These are phyloP conservation scores for Astreopora myriophthalma DNA, from an alignment of 64 coral and sea anemone species.

Conservation along the genomic window DNA sequence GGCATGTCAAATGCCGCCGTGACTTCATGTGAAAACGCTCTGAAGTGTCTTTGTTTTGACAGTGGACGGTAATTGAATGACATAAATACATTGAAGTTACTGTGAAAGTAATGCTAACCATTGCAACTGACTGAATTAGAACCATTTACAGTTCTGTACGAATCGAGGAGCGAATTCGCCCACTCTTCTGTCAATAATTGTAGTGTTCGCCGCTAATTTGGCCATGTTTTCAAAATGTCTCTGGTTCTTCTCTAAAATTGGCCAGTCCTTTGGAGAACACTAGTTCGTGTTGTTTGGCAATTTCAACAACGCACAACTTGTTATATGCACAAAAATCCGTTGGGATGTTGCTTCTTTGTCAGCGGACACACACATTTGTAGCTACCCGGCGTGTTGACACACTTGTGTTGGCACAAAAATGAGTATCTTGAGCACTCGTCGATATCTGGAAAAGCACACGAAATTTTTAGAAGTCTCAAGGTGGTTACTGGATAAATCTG, in stretches of 20 bases:
- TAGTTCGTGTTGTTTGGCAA: background rate
- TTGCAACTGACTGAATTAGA: too few species aligned
- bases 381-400: conserved; percentile 79
- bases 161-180: background rate
- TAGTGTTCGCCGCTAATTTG: too few species aligned
- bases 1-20: too few species aligned
- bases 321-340: conserved; percentile 79
- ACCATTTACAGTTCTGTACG: background rate
- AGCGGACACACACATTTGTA: conserved; percentile 83
- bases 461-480: too few species aligned
- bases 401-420: conserved; percentile 73
- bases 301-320: background rate
- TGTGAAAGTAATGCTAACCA: too few species aligned
- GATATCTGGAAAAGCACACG: conserved; percentile 49
- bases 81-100: background rate
- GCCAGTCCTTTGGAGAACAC: background rate
- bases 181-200: too few species aligned
- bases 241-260: background rate
- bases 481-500: too few species aligned
- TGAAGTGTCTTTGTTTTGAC: too few species aligned
- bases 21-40: too few species aligned
- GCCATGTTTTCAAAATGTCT: too few species aligned
- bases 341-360: conserved; percentile 70
- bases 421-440: conserved; percentile 86
- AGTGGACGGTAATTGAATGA: background rate